phyloP scores from a whole-genome alignment of 2,113 vertebrate genomes.

The Fulmarus glacialis region DNA sequence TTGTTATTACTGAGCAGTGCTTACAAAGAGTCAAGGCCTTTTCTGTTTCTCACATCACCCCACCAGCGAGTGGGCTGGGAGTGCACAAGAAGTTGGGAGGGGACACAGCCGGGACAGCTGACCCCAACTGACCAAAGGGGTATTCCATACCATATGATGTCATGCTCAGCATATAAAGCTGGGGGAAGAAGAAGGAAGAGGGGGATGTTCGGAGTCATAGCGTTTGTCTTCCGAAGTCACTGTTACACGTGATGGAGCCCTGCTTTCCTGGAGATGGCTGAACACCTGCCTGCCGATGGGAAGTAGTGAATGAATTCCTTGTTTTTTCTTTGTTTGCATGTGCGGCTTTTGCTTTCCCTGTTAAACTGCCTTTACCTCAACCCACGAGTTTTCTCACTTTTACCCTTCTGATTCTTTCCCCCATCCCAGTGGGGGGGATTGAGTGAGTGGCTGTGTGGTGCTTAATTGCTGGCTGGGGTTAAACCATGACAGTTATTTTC shows the following conservation, averaged over 20 bases:
- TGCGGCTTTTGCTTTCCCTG: neutral
- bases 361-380: neutral
- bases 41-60: neutral
- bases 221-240: fast-evolving
- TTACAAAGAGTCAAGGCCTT: neutral
- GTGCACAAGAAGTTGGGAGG: neutral
- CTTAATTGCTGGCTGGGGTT: neutral
- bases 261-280: neutral
- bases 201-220: fast-evolving
- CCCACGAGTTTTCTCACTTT: neutral
- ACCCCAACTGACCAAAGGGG: neutral
- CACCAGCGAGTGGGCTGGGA: neutral
- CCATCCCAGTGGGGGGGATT: fast-evolving
- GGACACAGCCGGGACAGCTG: neutral
- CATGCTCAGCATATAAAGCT: neutral
- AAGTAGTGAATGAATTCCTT: neutral
- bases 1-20: neutral
- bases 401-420: neutral
- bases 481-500: neutral
- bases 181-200: neutral
- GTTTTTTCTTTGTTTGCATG: neutral
- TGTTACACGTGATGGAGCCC: fast-evolving
- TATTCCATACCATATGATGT: fast-evolving
- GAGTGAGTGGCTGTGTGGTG: neutral
- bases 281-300: neutral